phyloP scores from a whole-genome alignment of 2,113 vertebrate genomes.

The Natator depressus region DNA sequence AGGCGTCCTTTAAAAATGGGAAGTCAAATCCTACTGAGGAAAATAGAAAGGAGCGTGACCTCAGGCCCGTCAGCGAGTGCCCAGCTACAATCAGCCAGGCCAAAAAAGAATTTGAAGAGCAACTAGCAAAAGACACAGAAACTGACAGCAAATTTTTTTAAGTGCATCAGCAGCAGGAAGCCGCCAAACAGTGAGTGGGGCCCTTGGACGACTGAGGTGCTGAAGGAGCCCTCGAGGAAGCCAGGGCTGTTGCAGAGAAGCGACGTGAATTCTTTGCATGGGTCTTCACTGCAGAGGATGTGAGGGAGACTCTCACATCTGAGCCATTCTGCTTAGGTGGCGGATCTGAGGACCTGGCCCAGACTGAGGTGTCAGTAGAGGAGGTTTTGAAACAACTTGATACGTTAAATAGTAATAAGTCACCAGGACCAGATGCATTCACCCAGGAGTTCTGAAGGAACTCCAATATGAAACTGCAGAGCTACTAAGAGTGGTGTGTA shows the following conservation, averaged over 20 bases:
- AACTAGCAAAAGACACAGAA: neutral
- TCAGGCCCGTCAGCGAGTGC: neutral
- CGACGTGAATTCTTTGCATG: neutral
- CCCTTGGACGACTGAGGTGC: neutral
- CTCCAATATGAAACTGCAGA: too few relatives aligned
- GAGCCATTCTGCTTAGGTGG: neutral
- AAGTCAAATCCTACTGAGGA: neutral
- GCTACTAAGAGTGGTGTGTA: too few relatives aligned
- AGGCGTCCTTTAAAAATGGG: neutral
- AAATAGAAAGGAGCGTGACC: neutral
- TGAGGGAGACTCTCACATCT: neutral
- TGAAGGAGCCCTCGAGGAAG: neutral
- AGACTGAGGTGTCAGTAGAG: neutral
- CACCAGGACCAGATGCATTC: too few relatives aligned
- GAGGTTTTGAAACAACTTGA: neutral
- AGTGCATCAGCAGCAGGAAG: neutral
- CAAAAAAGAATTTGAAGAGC: neutral
- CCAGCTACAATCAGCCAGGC: neutral
- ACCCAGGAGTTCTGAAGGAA: too few relatives aligned
- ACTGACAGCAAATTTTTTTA: neutral
- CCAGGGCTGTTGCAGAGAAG: too few relatives aligned
- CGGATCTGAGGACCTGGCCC: neutral
- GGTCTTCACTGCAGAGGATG: neutral
- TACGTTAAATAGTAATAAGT: neutral
- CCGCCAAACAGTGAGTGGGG: too few relatives aligned